Evolutionary conservation across 2,888 invertebrate species (phyloP).

Genomic region (Bellardia bayeri): DNA sequence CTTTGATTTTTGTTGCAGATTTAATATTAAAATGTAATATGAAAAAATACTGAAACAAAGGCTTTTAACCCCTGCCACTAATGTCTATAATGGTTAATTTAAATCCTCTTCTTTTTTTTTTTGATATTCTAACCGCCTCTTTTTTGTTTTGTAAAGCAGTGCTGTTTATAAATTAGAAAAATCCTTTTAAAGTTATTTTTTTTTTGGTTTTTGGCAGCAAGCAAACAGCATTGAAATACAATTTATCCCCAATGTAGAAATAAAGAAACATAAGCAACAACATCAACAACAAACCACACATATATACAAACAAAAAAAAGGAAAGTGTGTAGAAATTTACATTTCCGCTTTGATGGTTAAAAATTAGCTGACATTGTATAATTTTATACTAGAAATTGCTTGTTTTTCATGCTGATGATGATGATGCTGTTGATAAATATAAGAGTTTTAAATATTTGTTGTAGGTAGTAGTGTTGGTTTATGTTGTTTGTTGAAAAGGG

Average conservation of each 20-base stretch:
- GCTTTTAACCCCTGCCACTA: constrained; percentile 42
- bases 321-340: constrained; percentile 58
- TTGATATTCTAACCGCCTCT: constrained; percentile 57
- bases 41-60: constrained; percentile 26
- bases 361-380: constrained; percentile 71
- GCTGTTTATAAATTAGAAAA: constrained; percentile 52
- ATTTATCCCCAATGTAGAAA: constrained; percentile 33
- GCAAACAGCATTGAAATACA: constrained; percentile 25
- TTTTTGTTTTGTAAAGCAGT: constrained; percentile 1
- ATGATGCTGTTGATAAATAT: neutral
- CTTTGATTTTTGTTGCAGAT: constrained; percentile 45
- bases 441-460: neutral
- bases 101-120: constrained; percentile 46
- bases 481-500: constrained; percentile 32
- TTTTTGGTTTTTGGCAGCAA: neutral
- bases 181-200: constrained; percentile 42
- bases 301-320: neutral
- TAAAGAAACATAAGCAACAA: constrained; percentile 31
- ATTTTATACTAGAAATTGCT: constrained; percentile 53
- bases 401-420: neutral
- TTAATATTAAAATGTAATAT: constrained; percentile 37
- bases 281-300: neutral
- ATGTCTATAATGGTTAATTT: constrained; percentile 60
- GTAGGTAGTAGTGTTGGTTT: neutral
- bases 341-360: constrained; percentile 70